phyloP scores from a whole-genome alignment of 2,113 vertebrate species.

The Pardalotus punctatus region DNA sequence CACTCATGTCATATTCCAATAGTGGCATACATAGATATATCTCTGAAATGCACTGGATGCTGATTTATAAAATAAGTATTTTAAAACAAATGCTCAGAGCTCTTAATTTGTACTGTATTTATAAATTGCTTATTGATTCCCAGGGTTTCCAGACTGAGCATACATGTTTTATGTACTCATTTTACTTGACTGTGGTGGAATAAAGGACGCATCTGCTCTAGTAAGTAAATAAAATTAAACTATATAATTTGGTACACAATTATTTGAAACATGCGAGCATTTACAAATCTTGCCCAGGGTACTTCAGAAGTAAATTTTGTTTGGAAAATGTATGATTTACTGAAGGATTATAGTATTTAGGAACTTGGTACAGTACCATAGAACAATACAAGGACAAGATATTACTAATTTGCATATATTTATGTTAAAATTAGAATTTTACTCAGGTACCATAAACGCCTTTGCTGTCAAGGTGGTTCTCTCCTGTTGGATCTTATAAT shows the following conservation, averaged over 20 bases:
- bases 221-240: neutral
- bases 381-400: neutral
- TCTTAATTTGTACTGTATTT: neutral
- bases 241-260: neutral
- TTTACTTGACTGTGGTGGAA: neutral
- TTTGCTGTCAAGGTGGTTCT: neutral
- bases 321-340: neutral
- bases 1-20: neutral
- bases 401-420: neutral
- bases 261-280: neutral
- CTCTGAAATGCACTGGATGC: neutral
- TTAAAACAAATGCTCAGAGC: neutral
- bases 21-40: neutral
- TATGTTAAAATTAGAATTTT: neutral
- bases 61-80: neutral
- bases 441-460: neutral
- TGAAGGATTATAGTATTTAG: neutral
- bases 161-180: neutral
- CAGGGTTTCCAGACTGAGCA: neutral
- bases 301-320: neutral
- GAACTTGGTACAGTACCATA: neutral
- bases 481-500: neutral
- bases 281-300: neutral
- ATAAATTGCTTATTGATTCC: neutral
- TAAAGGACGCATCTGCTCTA: neutral